Conservation (phyloP, 2,113 vertebrate species). For the Petrocephalus zakoni region DNA sequence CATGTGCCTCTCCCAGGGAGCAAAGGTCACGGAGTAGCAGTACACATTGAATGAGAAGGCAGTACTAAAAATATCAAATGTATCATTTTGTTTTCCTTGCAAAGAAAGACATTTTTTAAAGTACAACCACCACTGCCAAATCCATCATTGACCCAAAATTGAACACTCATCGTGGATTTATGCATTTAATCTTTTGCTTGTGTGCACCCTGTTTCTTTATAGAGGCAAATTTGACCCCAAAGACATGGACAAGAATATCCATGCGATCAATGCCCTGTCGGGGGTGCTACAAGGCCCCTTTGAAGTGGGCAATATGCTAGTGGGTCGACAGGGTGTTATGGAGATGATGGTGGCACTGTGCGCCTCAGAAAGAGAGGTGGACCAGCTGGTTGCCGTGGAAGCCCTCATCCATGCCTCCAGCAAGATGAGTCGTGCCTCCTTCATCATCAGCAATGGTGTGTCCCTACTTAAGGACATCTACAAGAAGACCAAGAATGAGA, state of each 20-base stretch:
- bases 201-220: conserved; percentile 10
- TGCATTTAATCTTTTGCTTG: not conserved
- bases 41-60: not conserved
- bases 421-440: conserved; percentile 88
- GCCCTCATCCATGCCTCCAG: conserved; percentile 87
- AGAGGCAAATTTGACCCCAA: conserved; percentile 91
- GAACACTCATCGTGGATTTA: not conserved
- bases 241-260: conserved; percentile 92
- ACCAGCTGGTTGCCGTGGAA: conserved; percentile 93
- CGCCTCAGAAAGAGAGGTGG: conserved; percentile 81
- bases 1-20: not conserved
- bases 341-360: conserved; percentile 98
- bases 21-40: not conserved
- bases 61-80: not conserved
- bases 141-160: not conserved
- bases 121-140: not conserved
- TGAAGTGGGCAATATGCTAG: conserved; percentile 83
- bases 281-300: conserved; percentile 90
- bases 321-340: conserved; percentile 86
- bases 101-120: not conserved
- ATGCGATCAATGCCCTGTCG: conserved; percentile 85
- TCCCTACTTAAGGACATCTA: conserved; percentile 89
- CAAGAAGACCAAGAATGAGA: conserved; percentile 95
- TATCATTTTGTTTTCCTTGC: not conserved
- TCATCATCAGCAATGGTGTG: conserved; percentile 91